These are phyloP conservation scores for Caerostris darwini DNA, from an alignment of 1,140 invertebrate genomes.

Conservation along the genomic window DNA sequence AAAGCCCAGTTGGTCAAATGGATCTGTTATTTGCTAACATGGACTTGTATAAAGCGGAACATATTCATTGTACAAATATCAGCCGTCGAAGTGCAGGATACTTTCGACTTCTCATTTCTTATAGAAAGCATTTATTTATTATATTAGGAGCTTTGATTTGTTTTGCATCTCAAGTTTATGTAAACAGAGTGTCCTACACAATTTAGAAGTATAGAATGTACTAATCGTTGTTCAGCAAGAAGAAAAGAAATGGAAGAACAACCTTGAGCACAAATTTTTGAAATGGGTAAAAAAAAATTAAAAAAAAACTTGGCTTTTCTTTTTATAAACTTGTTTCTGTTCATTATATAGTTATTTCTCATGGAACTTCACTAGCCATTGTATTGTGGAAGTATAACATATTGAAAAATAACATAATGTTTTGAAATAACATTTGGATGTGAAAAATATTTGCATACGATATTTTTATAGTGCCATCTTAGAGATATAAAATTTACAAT, in stretches of 20 bases:
- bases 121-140: conserved; percentile 47
- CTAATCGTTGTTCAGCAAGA: conserved; percentile 14
- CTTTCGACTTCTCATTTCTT: neutral
- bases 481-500: conserved; percentile 10
- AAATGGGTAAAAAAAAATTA: neutral
- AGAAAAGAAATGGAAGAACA: neutral
- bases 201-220: conserved; percentile 34
- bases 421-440: neutral
- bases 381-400: neutral
- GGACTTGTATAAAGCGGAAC: conserved; percentile 7
- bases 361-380: conserved; percentile 4
- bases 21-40: neutral
- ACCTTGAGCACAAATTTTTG: neutral
- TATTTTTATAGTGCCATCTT: conserved; percentile 75
- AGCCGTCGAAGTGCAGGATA: conserved; percentile 18
- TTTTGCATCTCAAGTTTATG: conserved; percentile 42
- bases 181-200: neutral
- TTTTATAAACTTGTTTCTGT: neutral
- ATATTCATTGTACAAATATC: conserved; percentile 42
- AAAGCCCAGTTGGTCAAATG: neutral
- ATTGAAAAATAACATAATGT: conserved; percentile 1
- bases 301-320: neutral
- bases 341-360: neutral
- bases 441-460: conserved; percentile 46
- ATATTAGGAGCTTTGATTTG: conserved; percentile 16